Evolutionary conservation across 1,140 invertebrate genomes (phyloP), one percentile per base, ranked within the genome.

Genomic region (Macrobrachium rosenbergii): DNA sequence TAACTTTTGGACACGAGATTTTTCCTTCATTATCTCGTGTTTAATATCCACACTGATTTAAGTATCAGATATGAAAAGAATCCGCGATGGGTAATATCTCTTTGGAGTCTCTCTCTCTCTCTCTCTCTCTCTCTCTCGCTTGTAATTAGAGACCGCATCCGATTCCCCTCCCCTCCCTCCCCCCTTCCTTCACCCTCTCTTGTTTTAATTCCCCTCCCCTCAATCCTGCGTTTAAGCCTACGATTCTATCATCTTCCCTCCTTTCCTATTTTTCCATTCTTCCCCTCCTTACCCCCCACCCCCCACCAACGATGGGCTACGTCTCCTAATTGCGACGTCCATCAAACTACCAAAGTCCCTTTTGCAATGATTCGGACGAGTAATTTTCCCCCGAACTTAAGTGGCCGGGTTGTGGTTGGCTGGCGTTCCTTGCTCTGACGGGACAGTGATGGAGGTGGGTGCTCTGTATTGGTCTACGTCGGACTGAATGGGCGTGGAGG

Each of bases 241-340:
- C 21, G 21, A 23, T 16, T 17, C 6, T 37, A 14, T 17, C 67
- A 14, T 28, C 21, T 37, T 37, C 21, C 16, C 17, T 28, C 7
- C 21, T 10, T 7, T 16, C 21, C 21, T 72, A 5, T n/a, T 17
- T 28, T 17, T 37, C 67, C 6, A 5, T 8, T 23, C 67, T n/a
- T 17, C 8, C 69, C 69, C 10, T 8, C 69, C 28, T n/a, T 3
- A 3, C 28, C 28, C 28, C 3, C 1, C 1, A 37, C 28, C 21
- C 69, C 69, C 11, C n/a, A n/a, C n/a, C n/a, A n/a, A 14, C 21
- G 11, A 16, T 37, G 23, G 69, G 37, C 16, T 23, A 72, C 37
- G 69, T 23, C 21, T 17, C 69, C 37, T 80, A 80, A 80, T 80
- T 80, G 77, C 77, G 52, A 28, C 59, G 77, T 80, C 77, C 77